phyloP scores from a whole-genome alignment of 2,113 vertebrate genomes.

The Rhabdornis inornatus region DNA sequence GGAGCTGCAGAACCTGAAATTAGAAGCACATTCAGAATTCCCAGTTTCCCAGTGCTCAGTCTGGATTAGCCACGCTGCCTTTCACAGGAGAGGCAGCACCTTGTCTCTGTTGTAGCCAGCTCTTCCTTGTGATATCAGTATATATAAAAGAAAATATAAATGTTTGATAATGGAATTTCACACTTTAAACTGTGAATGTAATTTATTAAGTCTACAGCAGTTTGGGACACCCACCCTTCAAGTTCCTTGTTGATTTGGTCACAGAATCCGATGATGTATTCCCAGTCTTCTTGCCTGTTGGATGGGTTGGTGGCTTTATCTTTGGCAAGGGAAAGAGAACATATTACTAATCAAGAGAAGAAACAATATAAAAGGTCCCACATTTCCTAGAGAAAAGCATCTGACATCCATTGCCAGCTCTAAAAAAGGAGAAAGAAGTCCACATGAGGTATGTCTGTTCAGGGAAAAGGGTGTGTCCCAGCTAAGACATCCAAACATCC shows the following conservation, averaged over 20 bases:
- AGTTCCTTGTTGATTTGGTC: slow-evolving; percentile 96
- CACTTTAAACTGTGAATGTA: neutral
- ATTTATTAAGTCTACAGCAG: neutral
- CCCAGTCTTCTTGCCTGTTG: slow-evolving; percentile 95
- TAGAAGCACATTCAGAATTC: neutral
- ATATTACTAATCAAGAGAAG: neutral
- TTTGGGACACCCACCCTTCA: slow-evolving; percentile 82
- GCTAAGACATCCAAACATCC: neutral
- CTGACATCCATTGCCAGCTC: neutral
- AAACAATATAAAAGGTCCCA: neutral
- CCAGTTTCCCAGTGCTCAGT: neutral
- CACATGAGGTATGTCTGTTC: neutral
- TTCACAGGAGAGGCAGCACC: neutral
- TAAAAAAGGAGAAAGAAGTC: neutral
- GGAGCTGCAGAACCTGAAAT: neutral
- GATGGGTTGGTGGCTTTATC: slow-evolving; percentile 94
- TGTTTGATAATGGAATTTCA: neutral
- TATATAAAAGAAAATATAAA: neutral
- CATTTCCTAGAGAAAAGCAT: neutral
- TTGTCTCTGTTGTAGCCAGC: neutral
- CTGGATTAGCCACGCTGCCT: neutral
- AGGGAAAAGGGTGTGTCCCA: neutral
- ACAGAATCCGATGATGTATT: slow-evolving; percentile 94
- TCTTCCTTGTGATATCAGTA: neutral
- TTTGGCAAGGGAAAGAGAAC: slow-evolving; percentile 55